phyloP scores from a whole-genome alignment of 2,797 vertebrate genomes.

The Enteromius radiatus region DNA sequence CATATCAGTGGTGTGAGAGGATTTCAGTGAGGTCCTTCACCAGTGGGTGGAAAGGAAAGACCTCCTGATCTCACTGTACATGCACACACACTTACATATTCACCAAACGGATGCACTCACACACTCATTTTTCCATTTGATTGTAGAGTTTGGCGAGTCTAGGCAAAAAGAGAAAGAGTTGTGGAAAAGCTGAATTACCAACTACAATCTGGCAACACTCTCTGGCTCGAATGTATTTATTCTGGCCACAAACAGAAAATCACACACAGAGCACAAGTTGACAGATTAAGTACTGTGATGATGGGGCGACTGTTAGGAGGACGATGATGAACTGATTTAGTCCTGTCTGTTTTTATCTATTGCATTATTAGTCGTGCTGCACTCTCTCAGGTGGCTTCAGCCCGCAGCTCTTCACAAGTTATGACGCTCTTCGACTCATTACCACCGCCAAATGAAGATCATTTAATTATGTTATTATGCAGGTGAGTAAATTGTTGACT shows the following conservation, averaged over 20 bases:
- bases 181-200: neutral
- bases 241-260: neutral
- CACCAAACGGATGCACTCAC: conserved; percentile 29
- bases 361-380: conserved; percentile 40
- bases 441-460: conserved; percentile 7
- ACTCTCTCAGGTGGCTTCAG: conserved; percentile 36
- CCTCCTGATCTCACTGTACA: conserved; percentile 71
- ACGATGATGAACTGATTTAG: conserved; percentile 43
- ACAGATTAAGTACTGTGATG: conserved; percentile 34
- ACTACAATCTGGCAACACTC: neutral
- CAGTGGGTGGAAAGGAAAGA: conserved; percentile 57
- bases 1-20: conserved; percentile 73
- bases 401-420: conserved; percentile 14
- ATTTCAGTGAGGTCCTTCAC: conserved; percentile 68
- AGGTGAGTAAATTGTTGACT: neutral
- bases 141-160: conserved; percentile 22
- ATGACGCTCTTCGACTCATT: conserved; percentile 18
- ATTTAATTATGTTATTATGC: neutral
- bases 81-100: conserved; percentile 28
- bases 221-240: conserved; percentile 2
- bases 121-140: conserved; percentile 9
- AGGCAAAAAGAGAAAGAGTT: neutral
- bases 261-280: neutral
- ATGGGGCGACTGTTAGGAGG: conserved; percentile 6
- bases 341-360: conserved; percentile 49